Evolutionary conservation across 1,140 invertebrate species (phyloP).

Genomic region (Polypedilum pembai): DNA sequence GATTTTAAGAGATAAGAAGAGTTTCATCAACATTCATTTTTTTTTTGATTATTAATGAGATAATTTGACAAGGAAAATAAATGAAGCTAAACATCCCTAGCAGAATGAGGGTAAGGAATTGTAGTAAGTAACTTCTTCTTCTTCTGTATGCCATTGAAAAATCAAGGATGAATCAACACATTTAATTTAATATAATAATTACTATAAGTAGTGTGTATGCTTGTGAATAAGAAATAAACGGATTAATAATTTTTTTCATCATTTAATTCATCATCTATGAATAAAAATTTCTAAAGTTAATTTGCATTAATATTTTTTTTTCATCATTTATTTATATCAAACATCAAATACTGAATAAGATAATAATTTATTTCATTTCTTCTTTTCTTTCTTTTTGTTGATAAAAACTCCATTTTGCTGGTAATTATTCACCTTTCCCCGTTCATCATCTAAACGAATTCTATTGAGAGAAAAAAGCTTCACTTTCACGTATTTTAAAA

Average conservation of each 20-base stretch:
- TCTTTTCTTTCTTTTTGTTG: constrained; percentile 13
- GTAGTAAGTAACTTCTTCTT: no score
- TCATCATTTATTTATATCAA: constrained; percentile 9
- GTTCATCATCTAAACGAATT: not conserved
- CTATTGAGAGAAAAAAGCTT: constrained; percentile 24
- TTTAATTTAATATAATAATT: no score
- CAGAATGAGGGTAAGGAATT: no score
- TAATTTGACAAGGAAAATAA: no score
- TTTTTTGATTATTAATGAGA: no score
- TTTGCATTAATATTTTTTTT: constrained; percentile 23
- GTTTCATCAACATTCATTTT: not conserved
- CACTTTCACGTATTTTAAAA: constrained; percentile 14
- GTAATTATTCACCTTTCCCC: constrained; percentile 7
- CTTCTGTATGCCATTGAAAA: no score
- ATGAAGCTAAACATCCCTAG: no score
- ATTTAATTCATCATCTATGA: constrained; percentile 28
- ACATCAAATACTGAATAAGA: constrained; percentile 9
- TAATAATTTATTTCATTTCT: not conserved
- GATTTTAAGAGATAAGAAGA: not conserved
- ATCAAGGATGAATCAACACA: no score
- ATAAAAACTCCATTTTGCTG: not conserved
- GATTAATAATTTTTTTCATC: constrained; percentile 14
- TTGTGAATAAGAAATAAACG: not conserved
- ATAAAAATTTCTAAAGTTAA: constrained; percentile 24
- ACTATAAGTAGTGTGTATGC: no score